Evolutionary conservation across 2,113 vertebrate species (phyloP).

Genomic region (Saguinus midas): DNA sequence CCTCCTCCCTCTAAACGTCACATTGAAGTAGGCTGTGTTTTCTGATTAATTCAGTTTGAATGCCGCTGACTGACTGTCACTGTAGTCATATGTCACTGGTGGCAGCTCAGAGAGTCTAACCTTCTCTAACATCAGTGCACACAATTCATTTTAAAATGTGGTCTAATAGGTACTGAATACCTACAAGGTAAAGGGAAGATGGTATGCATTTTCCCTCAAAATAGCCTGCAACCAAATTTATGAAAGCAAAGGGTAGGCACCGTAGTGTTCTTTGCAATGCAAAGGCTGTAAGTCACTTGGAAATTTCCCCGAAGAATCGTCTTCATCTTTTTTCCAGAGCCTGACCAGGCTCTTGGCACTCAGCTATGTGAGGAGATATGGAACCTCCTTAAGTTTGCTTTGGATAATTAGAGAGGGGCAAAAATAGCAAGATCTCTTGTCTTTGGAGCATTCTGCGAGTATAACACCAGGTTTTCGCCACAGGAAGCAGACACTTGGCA

Average conservation of each 20-base stretch:
- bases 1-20: constrained; percentile 81
- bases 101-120: constrained; percentile 84
- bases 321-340: not conserved
- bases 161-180: constrained; percentile 79
- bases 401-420: not conserved
- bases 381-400: not conserved
- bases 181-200: constrained; percentile 74
- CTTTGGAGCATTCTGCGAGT: not conserved
- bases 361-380: not conserved
- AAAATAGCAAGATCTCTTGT: not conserved
- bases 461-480: not conserved
- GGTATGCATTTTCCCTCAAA: constrained; percentile 73
- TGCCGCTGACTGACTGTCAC: constrained; percentile 84
- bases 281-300: constrained; percentile 43
- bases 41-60: constrained; percentile 87
- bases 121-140: constrained; percentile 83
- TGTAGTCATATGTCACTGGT: constrained; percentile 83
- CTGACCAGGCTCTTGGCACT: not conserved
- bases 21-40: constrained; percentile 85
- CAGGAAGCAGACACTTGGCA: not conserved
- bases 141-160: constrained; percentile 83
- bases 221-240: constrained; percentile 70
- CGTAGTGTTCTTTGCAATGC: not conserved
- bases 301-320: constrained; percentile 11
- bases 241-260: constrained; percentile 48